phyloP scores from a whole-genome alignment of 2,113 vertebrate species.

The Corvus cornix region DNA sequence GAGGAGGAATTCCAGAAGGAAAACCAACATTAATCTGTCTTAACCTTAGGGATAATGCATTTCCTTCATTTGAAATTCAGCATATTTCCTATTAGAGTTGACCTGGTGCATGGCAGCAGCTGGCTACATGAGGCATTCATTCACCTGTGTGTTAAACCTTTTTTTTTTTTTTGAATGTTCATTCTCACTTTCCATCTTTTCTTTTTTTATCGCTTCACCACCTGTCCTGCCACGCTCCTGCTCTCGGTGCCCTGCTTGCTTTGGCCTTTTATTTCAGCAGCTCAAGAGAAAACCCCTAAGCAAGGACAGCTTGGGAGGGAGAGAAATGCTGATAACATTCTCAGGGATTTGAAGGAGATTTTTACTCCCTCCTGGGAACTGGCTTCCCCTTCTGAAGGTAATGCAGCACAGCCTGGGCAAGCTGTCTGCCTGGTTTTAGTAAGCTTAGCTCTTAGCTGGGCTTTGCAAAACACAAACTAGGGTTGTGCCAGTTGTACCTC shows the following conservation, averaged over 20 bases:
- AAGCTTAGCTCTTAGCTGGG: conserved; percentile 34
- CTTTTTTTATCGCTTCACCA: neutral
- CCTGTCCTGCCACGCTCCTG: neutral
- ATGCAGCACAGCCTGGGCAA: conserved; percentile 33
- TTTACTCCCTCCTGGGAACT: conserved; percentile 81
- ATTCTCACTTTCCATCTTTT: neutral
- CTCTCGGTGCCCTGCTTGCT: conserved; percentile 40
- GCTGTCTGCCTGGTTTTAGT: conserved; percentile 42
- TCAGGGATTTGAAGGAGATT: conserved; percentile 82
- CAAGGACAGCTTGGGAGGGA: conserved; percentile 71
- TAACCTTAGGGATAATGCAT: neutral
- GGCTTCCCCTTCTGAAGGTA: conserved; percentile 77
- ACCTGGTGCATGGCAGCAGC: neutral
- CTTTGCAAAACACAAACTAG: conserved; percentile 46
- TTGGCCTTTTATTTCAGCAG: conserved; percentile 60
- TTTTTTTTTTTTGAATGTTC: neutral
- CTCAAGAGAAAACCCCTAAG: conserved; percentile 72
- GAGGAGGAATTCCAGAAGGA: neutral
- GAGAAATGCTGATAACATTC: conserved; percentile 76
- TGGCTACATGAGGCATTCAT: neutral
- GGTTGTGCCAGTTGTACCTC: conserved; percentile 23
- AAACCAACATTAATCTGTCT: neutral
- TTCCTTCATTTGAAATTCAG: neutral
- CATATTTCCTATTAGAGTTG: neutral
- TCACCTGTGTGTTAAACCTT: neutral